phyloP scores from a whole-genome alignment of 2,113 vertebrate genomes.

The Cygnus atratus region DNA sequence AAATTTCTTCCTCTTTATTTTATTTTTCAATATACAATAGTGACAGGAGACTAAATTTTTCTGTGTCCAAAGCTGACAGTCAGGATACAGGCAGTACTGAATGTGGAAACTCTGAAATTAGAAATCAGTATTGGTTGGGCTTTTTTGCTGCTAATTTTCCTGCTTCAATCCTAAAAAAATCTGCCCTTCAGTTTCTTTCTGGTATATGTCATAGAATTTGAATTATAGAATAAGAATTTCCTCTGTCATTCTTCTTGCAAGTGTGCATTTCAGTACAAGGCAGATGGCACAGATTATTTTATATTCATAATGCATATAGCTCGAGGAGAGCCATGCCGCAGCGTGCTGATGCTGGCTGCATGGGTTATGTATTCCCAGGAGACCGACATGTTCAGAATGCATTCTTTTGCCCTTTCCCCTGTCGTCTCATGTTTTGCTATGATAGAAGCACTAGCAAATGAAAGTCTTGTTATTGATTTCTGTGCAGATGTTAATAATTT shows the following conservation, averaged over 20 bases:
- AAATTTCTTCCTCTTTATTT: not conserved
- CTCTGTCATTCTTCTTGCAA: not conserved
- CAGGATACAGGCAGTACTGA: not conserved
- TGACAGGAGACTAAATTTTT: not conserved
- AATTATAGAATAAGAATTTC: constrained; percentile 9
- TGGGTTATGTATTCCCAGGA: constrained; percentile 37
- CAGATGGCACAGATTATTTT: constrained; percentile 12
- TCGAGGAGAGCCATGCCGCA: not conserved
- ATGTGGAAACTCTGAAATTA: not conserved
- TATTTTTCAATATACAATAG: not conserved
- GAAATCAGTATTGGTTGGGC: not conserved
- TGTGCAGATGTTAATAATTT: constrained; percentile 62
- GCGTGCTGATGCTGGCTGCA: constrained; percentile 39
- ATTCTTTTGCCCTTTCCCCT: constrained; percentile 22
- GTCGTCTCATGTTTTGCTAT: not conserved
- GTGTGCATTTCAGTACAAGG: not conserved
- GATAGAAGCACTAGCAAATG: constrained; percentile 42
- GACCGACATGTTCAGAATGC: constrained; percentile 22
- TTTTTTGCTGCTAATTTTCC: constrained; percentile 1
- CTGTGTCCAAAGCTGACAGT: not conserved
- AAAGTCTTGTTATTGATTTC: constrained; percentile 64
- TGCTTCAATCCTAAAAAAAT: not conserved
- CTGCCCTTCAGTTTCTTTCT: not conserved
- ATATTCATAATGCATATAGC: constrained; percentile 13
- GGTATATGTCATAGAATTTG: not conserved